A percentile compares a stretch with the other conserved stretches of the same genome.
phyloP scores from a whole-genome alignment of 2,113 vertebrate species.

The Myanophis thanlyinensis region DNA sequence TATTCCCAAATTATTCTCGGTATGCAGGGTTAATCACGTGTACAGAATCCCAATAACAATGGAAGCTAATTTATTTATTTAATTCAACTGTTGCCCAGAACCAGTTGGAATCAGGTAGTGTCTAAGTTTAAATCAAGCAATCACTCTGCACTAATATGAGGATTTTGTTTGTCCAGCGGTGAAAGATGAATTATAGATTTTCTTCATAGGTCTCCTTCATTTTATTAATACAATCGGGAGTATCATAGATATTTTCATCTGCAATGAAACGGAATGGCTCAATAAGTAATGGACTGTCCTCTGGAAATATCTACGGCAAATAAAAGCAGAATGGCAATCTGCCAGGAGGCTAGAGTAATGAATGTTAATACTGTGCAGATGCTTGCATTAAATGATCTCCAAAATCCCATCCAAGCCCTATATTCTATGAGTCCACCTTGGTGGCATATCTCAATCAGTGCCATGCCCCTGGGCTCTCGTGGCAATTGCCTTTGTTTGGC shows the following conservation, averaged over 20 bases:
- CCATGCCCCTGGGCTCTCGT: not conserved
- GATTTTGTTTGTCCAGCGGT: conserved; percentile 43
- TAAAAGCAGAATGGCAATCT: not conserved
- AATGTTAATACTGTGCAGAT: not conserved
- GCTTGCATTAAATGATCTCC: not conserved
- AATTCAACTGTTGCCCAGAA: not conserved
- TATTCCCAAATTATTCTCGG: conserved; percentile 52
- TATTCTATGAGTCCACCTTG: not conserved
- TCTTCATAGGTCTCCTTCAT: conserved; percentile 37
- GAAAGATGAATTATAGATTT: conserved; percentile 33
- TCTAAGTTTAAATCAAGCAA: not conserved
- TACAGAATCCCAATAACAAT: not conserved
- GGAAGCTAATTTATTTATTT: not conserved
- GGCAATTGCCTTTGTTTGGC: not conserved
- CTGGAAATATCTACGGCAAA: not conserved
- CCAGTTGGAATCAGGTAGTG: not conserved
- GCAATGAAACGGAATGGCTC: not conserved
- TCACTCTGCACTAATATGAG: conserved; percentile 49
- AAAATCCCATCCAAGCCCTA: not conserved
- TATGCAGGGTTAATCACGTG: not conserved
- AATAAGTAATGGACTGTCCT: not conserved
- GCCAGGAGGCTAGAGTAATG: not conserved
- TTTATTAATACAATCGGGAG: conserved; percentile 42
- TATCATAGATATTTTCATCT: not conserved
- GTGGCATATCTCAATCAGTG: not conserved